Conservation (phyloP, 2,888 invertebrate species). For the Tromatobia lineatoria region DNA sequence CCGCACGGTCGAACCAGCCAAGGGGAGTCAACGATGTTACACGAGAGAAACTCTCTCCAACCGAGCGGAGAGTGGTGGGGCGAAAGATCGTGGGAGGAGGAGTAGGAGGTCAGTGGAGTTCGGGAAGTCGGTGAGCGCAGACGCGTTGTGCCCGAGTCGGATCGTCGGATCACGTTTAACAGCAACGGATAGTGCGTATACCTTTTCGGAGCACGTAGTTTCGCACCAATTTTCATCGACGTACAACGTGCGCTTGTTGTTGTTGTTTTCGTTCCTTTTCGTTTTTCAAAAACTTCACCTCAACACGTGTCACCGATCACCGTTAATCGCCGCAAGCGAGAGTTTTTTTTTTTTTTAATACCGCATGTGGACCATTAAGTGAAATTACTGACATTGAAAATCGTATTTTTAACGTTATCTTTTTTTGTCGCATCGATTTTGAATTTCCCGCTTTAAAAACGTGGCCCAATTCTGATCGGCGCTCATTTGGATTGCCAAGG, state of each 20-base stretch:
- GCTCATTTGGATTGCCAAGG: neutral
- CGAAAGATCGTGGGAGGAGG: conserved; percentile 83
- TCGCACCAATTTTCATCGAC: conserved; percentile 31
- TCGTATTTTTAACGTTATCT: neutral
- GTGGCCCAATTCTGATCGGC: neutral
- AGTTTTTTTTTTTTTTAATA: neutral
- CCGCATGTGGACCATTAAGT: neutral
- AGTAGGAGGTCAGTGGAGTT: conserved; percentile 84
- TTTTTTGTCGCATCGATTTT: neutral
- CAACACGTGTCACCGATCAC: neutral
- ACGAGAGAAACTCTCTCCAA: conserved; percentile 44
- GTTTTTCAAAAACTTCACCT: neutral
- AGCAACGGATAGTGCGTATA: conserved; percentile 54
- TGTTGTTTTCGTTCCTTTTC: conserved; percentile 22
- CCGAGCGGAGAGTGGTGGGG: conserved; percentile 75
- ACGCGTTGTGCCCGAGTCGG: conserved; percentile 80
- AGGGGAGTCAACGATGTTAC: conserved; percentile 38
- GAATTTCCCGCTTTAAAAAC: neutral
- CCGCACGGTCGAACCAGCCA: neutral
- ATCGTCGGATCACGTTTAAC: conserved; percentile 52
- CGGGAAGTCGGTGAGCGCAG: conserved; percentile 85
- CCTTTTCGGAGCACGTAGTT: conserved; percentile 39
- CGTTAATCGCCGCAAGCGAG: neutral
- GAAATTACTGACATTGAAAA: neutral
- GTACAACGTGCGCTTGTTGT: neutral